Evolutionary conservation across 2,797 vertebrate genomes (phyloP).

Genomic region (Myioborus melanocephalus): DNA sequence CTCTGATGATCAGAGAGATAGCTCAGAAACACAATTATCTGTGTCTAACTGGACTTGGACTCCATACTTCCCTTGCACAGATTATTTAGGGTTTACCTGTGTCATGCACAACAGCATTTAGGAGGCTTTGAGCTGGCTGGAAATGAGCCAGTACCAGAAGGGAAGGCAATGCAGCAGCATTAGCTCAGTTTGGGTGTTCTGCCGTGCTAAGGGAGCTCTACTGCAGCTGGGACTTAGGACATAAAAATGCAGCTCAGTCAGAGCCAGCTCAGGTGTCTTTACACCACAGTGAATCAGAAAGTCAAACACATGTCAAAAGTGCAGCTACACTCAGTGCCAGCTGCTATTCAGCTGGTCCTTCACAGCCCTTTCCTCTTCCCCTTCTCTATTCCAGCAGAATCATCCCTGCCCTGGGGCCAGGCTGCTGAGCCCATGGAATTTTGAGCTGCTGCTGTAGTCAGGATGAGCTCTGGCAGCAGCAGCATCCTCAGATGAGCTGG

Average conservation of each 20-base stretch:
- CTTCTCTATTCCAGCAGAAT: background rate
- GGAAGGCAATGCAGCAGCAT: background rate
- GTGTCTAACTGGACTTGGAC: background rate
- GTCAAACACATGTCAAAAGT: background rate
- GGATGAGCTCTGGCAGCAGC: background rate
- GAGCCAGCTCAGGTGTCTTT: background rate
- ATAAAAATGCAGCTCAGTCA: background rate
- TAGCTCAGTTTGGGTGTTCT: background rate
- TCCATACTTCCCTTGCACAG: background rate
- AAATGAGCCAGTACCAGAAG: background rate
- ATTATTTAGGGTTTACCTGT: background rate
- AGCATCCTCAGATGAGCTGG: background rate
- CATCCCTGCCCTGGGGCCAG: rapidly evolving
- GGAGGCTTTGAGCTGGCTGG: background rate
- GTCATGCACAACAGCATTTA: background rate
- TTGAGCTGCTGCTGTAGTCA: background rate
- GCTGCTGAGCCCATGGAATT: background rate
- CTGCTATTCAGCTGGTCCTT: background rate
- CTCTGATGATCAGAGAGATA: background rate
- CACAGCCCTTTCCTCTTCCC: background rate
- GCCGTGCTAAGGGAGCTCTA: background rate
- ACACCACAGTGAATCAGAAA: background rate
- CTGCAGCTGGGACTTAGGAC: background rate
- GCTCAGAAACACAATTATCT: background rate
- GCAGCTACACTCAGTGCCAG: background rate